Conservation (phyloP, 2,888 invertebrate genomes). For the Macropis europaea region DNA sequence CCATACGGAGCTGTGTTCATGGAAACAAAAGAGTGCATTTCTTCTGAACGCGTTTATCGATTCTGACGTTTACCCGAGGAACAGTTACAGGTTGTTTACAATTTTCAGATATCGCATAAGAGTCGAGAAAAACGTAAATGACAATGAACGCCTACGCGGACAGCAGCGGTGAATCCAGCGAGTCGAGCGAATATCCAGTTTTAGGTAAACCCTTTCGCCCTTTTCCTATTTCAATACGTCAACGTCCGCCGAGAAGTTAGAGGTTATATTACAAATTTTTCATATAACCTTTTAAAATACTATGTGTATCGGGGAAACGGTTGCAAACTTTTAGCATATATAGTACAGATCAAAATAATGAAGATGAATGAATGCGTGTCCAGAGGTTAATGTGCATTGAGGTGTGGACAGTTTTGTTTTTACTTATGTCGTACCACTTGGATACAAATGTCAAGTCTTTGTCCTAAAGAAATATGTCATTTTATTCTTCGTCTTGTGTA, state of each 20-base stretch:
- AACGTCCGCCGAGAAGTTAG: neutral
- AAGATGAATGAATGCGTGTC: no score
- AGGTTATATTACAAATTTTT: conserved; percentile 25
- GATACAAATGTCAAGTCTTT: no score
- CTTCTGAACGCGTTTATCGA: conserved; percentile 2
- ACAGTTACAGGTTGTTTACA: conserved; percentile 24
- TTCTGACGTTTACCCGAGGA: conserved; percentile 12
- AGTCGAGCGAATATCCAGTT: conserved; percentile 8
- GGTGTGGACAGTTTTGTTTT: no score
- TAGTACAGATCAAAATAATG: no score
- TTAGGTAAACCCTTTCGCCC: conserved; percentile 24
- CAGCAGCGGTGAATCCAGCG: conserved; percentile 34
- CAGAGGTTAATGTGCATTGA: no score
- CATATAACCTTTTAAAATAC: conserved; percentile 4
- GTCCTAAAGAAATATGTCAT: no score
- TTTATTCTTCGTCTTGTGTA: no score
- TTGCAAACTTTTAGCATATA: neutral
- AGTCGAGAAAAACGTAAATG: neutral
- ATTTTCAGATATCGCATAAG: neutral
- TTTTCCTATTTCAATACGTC: neutral
- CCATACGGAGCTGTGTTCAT: neutral
- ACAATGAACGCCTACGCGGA: conserved; percentile 40
- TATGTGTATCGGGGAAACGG: no score
- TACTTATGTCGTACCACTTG: no score
- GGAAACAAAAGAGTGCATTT: conserved; percentile 11